phyloP scores from a whole-genome alignment of 1,140 invertebrate species.

The Drosophila repletoides region DNA sequence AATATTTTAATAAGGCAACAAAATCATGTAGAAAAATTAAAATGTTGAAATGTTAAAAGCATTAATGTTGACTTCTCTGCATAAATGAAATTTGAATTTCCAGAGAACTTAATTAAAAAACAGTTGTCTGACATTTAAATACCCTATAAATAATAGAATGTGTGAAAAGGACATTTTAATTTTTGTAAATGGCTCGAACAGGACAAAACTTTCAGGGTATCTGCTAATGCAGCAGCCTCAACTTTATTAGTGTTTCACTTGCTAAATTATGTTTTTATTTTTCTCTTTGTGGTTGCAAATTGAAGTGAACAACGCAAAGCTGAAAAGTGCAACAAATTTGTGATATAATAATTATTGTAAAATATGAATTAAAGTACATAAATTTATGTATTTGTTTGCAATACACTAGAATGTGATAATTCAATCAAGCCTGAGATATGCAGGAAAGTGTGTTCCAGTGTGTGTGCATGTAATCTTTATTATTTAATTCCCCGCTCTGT shows the following conservation, averaged over 20 bases:
- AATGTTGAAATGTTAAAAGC: constrained; percentile 5
- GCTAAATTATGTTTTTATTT: neutral
- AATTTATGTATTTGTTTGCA: constrained; percentile 13
- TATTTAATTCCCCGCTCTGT: constrained; percentile 66
- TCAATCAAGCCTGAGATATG: constrained; percentile 57
- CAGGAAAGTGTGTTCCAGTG: constrained; percentile 19
- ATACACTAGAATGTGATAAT: constrained; percentile 67
- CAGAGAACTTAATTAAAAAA: neutral
- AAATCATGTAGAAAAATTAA: neutral
- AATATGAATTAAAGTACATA: constrained; percentile 25
- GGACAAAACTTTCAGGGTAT: neutral
- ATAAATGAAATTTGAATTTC: constrained; percentile 20
- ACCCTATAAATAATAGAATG: neutral
- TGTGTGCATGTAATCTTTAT: constrained; percentile 54
- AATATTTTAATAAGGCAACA: neutral
- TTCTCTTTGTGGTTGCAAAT: neutral
- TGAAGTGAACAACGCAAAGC: constrained; percentile 18
- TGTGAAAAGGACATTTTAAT: neutral
- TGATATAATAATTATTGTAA: constrained; percentile 24
- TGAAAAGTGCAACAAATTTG: constrained; percentile 15
- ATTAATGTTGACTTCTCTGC: constrained; percentile 20
- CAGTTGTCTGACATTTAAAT: neutral
- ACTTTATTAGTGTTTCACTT: neutral
- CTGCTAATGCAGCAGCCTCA: too few relatives aligned
- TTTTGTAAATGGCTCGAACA: too few relatives aligned